phyloP scores from a whole-genome alignment of 2,797 vertebrate genomes.

The Mus caroli region DNA sequence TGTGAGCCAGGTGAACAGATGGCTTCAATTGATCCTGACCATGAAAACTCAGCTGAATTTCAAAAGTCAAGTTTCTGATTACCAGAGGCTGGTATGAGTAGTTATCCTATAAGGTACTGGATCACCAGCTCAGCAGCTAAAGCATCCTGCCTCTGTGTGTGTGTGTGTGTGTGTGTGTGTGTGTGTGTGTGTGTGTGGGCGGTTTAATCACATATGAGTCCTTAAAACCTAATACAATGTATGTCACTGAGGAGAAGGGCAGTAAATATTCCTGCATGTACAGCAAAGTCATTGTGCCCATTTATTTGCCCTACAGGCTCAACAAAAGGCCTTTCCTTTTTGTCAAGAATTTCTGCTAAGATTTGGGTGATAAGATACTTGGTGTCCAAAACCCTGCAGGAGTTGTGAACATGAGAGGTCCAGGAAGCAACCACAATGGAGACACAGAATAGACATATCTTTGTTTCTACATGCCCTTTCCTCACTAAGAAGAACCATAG shows the following conservation, averaged over 20 bases:
- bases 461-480: conserved; percentile 6
- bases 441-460: not conserved
- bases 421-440: not conserved
- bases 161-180: no score
- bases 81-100: not conserved
- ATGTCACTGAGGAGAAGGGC: not conserved
- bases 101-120: not conserved
- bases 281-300: not conserved
- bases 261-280: not conserved
- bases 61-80: not conserved
- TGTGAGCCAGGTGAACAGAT: not conserved
- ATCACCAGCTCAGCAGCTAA: not conserved
- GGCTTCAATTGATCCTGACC: not conserved
- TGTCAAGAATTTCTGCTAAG: not conserved
- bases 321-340: not conserved
- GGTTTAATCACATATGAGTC: not conserved
- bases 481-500: not conserved
- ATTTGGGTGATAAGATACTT: not conserved
- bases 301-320: not conserved
- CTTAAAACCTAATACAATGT: not conserved
- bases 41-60: not conserved
- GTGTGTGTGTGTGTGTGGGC: no score
- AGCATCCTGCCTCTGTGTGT: no score
- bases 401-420: not conserved
- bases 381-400: not conserved